A percentile compares a stretch with the other conserved stretches of the same genome.
Conservation (phyloP, 2,797 vertebrate genomes). For the Hafferia zeledoni region DNA sequence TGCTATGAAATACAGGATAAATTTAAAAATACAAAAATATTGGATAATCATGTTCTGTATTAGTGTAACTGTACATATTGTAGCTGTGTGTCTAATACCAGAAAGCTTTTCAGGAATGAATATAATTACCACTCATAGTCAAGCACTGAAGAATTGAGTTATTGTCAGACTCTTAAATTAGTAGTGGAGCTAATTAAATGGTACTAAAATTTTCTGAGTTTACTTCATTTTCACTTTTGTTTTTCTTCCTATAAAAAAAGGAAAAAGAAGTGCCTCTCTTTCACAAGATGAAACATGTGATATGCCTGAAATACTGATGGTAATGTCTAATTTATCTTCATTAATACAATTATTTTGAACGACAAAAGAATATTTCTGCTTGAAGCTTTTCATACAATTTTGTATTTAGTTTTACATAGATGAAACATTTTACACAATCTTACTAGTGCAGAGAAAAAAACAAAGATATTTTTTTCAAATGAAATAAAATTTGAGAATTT, state of each 20-base stretch:
- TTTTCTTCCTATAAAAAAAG: conserved; percentile 10
- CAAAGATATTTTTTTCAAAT: not conserved
- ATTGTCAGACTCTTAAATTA: not conserved
- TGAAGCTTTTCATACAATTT: not conserved
- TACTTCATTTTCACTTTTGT: not conserved
- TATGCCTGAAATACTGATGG: conserved; percentile 61
- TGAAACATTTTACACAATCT: not conserved
- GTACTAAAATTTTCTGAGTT: not conserved
- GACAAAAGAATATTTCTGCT: not conserved
- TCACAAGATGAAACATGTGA: not conserved
- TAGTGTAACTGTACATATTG: not conserved
- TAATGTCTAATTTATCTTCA: not conserved
- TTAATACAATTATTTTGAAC: not conserved
- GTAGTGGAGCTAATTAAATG: not conserved
- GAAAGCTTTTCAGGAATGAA: not conserved
- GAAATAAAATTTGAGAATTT: not conserved
- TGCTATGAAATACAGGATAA: not conserved
- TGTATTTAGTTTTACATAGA: not conserved
- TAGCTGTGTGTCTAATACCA: not conserved
- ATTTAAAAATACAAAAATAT: not conserved
- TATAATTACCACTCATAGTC: not conserved
- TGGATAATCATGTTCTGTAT: not conserved
- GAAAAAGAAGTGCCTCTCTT: not conserved
- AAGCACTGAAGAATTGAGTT: not conserved
- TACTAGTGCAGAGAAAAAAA: not conserved